phyloP scores from a whole-genome alignment of 2,888 invertebrate species.

The Xylota segnis region DNA sequence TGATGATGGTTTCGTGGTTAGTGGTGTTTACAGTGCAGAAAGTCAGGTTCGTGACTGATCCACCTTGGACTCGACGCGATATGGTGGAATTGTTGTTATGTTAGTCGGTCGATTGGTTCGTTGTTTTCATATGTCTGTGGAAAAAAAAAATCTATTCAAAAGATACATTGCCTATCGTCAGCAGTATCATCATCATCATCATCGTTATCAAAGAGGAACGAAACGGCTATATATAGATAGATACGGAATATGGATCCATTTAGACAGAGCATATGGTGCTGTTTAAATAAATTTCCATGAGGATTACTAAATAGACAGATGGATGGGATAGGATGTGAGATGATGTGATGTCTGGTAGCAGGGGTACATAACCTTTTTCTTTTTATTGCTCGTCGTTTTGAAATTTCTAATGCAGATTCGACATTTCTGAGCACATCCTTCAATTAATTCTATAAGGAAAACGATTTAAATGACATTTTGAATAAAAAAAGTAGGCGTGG shows the following conservation, averaged over 20 bases:
- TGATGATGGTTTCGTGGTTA: slow-evolving; percentile 2
- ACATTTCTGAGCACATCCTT: too few species aligned
- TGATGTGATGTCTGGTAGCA: background rate
- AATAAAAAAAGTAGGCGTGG: too few species aligned
- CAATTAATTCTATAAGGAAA: too few species aligned
- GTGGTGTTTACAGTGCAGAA: slow-evolving; percentile 50
- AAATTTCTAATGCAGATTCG: too few species aligned
- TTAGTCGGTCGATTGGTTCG: slow-evolving; percentile 45
- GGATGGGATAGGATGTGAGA: background rate
- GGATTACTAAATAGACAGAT: background rate
- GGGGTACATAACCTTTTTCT: background rate
- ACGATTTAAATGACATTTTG: too few species aligned
- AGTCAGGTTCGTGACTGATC: slow-evolving; percentile 65
- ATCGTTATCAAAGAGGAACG: background rate
- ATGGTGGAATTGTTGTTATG: slow-evolving; percentile 11
- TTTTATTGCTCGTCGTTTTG: too few species aligned
- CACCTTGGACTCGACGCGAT: slow-evolving; percentile 48
- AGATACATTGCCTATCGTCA: slow-evolving; percentile 11
- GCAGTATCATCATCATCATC: slow-evolving; percentile 20
- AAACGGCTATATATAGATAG: background rate
- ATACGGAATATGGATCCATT: background rate
- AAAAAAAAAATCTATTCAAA: slow-evolving; percentile 43
- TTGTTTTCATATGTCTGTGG: slow-evolving; percentile 45
- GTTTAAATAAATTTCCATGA: slow-evolving; percentile 12
- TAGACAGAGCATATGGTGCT: slow-evolving; percentile 20